phyloP scores from a whole-genome alignment of 1,140 invertebrate genomes.

The Pseudomyrmex dendroicus region DNA sequence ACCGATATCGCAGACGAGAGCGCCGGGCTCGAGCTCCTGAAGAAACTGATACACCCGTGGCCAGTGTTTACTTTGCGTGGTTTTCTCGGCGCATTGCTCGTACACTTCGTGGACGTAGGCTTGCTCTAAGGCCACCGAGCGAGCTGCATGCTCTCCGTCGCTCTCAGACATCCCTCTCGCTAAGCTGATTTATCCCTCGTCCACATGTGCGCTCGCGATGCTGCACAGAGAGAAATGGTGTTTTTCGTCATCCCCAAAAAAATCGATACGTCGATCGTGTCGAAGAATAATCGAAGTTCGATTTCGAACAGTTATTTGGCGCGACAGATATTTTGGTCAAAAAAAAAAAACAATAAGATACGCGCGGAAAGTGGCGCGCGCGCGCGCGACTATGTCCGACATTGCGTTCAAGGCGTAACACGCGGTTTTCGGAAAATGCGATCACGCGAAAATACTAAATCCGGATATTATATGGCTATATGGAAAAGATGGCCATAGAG shows the following conservation, averaged over 20 bases:
- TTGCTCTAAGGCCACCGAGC: conserved; percentile 94
- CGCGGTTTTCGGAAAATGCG: no score
- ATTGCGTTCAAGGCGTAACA: no score
- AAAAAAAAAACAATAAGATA: no score
- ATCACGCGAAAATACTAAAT: no score
- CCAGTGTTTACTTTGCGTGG: conserved; percentile 89
- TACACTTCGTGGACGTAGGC: conserved; percentile 98
- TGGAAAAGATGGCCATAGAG: no score
- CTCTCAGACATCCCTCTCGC: conserved; percentile 84
- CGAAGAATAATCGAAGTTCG: no score
- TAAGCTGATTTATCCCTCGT: conserved; percentile 76
- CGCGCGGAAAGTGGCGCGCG: no score
- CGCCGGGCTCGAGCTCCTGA: conserved; percentile 93
- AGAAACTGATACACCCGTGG: conserved; percentile 95
- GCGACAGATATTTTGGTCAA: no score
- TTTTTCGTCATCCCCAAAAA: not conserved
- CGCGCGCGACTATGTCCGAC: no score
- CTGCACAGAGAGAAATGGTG: conserved; percentile 70
- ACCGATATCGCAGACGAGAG: conserved; percentile 97
- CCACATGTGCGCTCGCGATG: conserved; percentile 77
- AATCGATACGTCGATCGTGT: no score
- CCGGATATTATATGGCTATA: no score
- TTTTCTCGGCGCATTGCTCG: conserved; percentile 92
- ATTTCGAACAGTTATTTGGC: no score
- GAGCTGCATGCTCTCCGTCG: conserved; percentile 88